Conservation (phyloP, 2,888 invertebrate species). For the Scaptomyza polygonia region DNA sequence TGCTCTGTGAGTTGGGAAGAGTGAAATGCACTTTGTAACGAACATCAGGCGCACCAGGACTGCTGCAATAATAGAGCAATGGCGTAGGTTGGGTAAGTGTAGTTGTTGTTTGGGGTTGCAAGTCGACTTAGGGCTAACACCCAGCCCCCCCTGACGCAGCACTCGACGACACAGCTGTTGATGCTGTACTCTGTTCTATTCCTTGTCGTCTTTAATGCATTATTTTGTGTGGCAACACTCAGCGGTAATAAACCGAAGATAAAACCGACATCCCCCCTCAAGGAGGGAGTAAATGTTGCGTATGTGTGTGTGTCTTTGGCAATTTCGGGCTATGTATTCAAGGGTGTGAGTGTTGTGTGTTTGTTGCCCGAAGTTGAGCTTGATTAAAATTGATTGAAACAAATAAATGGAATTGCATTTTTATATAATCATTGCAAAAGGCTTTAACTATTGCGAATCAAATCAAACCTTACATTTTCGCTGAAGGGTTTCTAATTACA, state of each 20-base stretch:
- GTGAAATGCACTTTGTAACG: constrained; percentile 48
- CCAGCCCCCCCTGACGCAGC: constrained; percentile 6
- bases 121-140: constrained; percentile 6
- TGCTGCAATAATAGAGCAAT: constrained; percentile 38
- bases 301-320: constrained; percentile 11
- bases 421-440: constrained; percentile 55
- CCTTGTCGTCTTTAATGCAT: constrained; percentile 76
- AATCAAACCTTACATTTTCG: constrained; percentile 39
- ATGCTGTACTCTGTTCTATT: constrained; percentile 44
- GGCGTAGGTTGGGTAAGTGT: background rate
- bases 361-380: constrained; percentile 38
- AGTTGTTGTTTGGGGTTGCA: constrained; percentile 37
- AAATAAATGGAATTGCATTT: constrained; percentile 68
- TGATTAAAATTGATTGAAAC: constrained; percentile 82
- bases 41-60: constrained; percentile 44
- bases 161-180: constrained; percentile 63
- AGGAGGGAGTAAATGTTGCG: constrained; percentile 22
- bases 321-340: constrained; percentile 39
- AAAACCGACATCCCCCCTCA: constrained; percentile 44
- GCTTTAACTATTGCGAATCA: constrained; percentile 30
- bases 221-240: constrained; percentile 80
- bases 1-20: background rate
- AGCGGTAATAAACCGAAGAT: constrained; percentile 78
- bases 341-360: constrained; percentile 16
- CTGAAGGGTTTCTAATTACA: constrained; percentile 57